Base-by-base conservation (phyloP, 1,140 invertebrate genomes). In the Drosophila orena region DNA sequence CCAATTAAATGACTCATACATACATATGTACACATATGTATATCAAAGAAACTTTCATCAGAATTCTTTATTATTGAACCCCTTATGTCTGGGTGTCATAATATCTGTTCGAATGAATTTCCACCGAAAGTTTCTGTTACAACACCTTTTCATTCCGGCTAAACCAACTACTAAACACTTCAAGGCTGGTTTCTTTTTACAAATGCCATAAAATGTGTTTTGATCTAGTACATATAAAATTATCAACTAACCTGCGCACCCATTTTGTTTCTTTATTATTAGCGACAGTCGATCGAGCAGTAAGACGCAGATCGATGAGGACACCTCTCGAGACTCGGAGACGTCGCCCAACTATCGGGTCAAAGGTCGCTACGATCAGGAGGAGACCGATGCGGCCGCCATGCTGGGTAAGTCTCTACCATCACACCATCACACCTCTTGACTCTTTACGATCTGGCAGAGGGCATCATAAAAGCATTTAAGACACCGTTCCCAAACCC, bases 371-470 rank as follows among this genome's bases (percentile, higher is more conserved):
- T 97, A 97, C 93, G 97, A 98, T 93, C 96, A 96, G 81, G 98
- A 98, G 90, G 98, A 98, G 94, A 98, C 97, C 7, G 98, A 99
- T 94, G 98, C 97, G 62, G 98, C 98, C 38, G 98, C 98, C 93
- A 98, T 99, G 97, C 94, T 99, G 50, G 96, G 96, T 97, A 93
- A 92, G 90, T 71, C 43, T 53, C 42, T 38, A 2, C 14, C 3
- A 2, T 10, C 3, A n/a, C 6, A 54, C 15, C 55, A 50, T 81
- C 73, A 84, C 77, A 89, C 77, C 79, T 78, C 64, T 75, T 69
- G 62, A 80, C 69, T 76, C 49, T 77, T 76, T 85, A 80, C 68
- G 77, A 76, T 66, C 64, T 40, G 22, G 49, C 35, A 3, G n/a
- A 24, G 60, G 44, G 27, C 14, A 24, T 58, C 72, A 42, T 72